Evolutionary conservation across 2,797 vertebrate genomes (phyloP).

Genomic region (Aeoliscus strigatus): DNA sequence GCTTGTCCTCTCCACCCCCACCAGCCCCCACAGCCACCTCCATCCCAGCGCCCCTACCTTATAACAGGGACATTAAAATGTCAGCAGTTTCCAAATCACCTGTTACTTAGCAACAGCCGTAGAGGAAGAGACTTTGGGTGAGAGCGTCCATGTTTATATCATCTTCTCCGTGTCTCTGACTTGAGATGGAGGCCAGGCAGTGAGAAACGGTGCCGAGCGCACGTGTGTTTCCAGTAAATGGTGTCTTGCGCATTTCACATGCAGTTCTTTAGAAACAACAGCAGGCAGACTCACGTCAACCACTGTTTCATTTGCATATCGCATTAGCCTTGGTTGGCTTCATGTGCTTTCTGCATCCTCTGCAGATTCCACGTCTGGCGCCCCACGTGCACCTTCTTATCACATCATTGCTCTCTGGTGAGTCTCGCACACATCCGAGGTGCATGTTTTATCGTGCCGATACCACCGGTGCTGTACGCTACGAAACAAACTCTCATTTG

Average conservation of each 20-base stretch:
- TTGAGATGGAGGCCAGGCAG: not conserved
- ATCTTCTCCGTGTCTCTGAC: conserved; percentile 7
- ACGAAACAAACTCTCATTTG: not conserved
- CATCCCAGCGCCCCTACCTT: not conserved
- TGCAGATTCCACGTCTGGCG: conserved; percentile 34
- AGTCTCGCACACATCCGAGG: conserved; percentile 28
- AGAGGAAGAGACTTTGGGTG: not conserved
- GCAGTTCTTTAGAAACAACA: conserved; percentile 39
- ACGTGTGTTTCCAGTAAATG: conserved; percentile 9
- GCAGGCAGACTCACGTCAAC: conserved; percentile 39
- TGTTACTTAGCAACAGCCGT: conserved; percentile 37
- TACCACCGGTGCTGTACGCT: conserved; percentile 8
- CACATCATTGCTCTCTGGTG: conserved; percentile 45
- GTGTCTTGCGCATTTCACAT: conserved; percentile 30
- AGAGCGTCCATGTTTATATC: conserved; percentile 1
- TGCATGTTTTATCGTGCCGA: conserved; percentile 23
- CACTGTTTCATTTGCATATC: conserved; percentile 63
- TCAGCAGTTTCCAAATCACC: conserved; percentile 14
- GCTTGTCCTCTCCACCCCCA: conserved; percentile 31
- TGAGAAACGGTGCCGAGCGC: conserved; percentile 1
- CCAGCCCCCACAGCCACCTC: conserved; percentile 10
- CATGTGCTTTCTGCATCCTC: conserved; percentile 40
- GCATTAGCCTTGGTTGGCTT: conserved; percentile 52
- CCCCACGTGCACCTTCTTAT: conserved; percentile 40
- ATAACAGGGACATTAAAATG: conserved; percentile 9